phyloP scores from a whole-genome alignment of 2,113 vertebrate genomes.

The Brachyhypopomus occidentalis region DNA sequence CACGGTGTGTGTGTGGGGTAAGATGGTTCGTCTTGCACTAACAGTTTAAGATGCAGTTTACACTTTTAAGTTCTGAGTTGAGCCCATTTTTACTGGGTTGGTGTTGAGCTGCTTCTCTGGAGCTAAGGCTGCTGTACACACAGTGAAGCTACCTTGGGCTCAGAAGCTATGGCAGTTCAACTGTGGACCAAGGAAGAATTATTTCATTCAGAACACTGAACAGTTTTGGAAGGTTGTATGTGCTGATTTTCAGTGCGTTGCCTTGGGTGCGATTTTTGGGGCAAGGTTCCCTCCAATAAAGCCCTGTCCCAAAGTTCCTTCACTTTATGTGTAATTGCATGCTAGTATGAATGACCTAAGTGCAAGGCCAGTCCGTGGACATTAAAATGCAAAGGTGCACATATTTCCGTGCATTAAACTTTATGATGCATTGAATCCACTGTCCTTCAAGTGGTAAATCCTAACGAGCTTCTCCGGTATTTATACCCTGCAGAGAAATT shows the following conservation, averaged over 20 bases:
- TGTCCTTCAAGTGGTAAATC: conserved; percentile 78
- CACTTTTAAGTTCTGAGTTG: background rate
- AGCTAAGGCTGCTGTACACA: no score
- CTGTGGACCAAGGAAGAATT: background rate
- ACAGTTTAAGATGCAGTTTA: background rate
- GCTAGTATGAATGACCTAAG: conserved; percentile 70
- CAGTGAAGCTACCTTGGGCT: background rate
- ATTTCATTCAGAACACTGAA: background rate
- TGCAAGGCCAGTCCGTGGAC: conserved; percentile 73
- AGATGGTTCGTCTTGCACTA: background rate
- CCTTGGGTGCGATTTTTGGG: background rate
- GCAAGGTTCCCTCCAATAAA: background rate
- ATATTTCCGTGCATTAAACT: conserved; percentile 80
- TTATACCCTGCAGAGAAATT: conserved; percentile 71
- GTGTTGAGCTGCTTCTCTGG: background rate
- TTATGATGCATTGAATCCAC: conserved; percentile 82
- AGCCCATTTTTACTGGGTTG: background rate
- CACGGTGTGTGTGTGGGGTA: background rate
- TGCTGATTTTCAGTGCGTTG: no score
- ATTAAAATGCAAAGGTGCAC: conserved; percentile 80
- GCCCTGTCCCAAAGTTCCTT: conserved; percentile 1
- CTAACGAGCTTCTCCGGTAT: conserved; percentile 74
- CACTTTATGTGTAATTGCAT: conserved; percentile 27
- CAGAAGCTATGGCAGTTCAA: background rate
- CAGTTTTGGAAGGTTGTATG: background rate